phyloP scores from a whole-genome alignment of 2,113 vertebrate genomes.

The Vanacampus margaritifer region DNA sequence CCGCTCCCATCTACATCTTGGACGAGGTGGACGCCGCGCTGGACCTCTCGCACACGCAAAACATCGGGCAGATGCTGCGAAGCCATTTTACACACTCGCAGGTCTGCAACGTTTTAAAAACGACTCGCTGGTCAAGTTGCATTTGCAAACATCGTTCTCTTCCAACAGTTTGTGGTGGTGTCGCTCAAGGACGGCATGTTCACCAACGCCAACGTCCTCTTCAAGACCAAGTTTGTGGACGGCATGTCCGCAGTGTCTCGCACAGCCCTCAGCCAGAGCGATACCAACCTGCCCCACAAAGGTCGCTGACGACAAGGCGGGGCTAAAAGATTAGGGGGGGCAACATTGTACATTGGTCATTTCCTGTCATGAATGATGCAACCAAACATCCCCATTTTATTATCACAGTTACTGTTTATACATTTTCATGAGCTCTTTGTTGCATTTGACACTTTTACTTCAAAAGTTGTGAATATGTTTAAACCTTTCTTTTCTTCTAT shows the following conservation, averaged over 20 bases:
- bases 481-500: not conserved
- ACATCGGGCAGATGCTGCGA: conserved; percentile 94
- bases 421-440: not conserved
- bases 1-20: conserved; percentile 96
- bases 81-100: conserved; percentile 90
- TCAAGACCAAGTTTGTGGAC: conserved; percentile 91
- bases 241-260: conserved; percentile 87
- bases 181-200: conserved; percentile 99
- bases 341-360: not conserved
- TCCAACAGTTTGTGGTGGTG: conserved; percentile 89
- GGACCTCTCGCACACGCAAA: conserved; percentile 96
- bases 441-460: not conserved
- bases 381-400: not conserved
- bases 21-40: conserved; percentile 97
- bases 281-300: conserved; percentile 16
- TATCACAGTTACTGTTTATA: not conserved
- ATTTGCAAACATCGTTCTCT: not conserved
- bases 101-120: conserved; percentile 59
- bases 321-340: conserved; percentile 55
- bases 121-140: not conserved
- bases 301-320: conserved; percentile 62
- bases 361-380: not conserved
- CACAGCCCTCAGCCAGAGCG: conserved; percentile 70
- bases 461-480: not conserved
- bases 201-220: conserved; percentile 93